These are phyloP conservation scores for Alfaro cultratus DNA, from an alignment of 2,797 vertebrate species.

Conservation along the genomic window DNA sequence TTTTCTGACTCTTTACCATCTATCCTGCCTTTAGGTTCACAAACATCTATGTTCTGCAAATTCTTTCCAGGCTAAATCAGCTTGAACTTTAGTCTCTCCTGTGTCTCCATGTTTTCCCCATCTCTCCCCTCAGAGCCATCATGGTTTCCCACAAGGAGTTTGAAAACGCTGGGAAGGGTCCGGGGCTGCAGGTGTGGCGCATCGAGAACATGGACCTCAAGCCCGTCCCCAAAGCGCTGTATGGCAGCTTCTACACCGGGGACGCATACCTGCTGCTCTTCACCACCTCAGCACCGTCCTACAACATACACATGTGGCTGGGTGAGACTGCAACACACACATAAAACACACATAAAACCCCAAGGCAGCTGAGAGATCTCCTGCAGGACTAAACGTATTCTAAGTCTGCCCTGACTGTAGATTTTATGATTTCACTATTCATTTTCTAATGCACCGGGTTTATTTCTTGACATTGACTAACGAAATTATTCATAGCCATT, in stretches of 20 bases:
- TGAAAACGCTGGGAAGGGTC: conserved; percentile 84
- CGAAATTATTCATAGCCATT: neutral
- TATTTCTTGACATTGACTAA: neutral
- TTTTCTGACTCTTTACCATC: neutral
- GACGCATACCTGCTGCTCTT: conserved; percentile 91
- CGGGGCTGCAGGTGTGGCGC: conserved; percentile 93
- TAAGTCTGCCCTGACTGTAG: neutral
- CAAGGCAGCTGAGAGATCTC: neutral
- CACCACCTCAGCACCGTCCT: conserved; percentile 84
- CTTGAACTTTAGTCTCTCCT: conserved; percentile 10
- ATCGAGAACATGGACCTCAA: conserved; percentile 92
- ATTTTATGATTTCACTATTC: neutral
- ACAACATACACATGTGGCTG: conserved; percentile 91
- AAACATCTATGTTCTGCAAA: neutral
- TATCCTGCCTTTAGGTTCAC: neutral
- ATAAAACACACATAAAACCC: neutral
- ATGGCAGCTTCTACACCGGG: conserved; percentile 89
- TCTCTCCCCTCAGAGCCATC: conserved; percentile 51
- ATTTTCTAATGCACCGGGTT: neutral
- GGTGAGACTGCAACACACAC: conserved; percentile 73
- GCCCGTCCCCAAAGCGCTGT: conserved; percentile 83
- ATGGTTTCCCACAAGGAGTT: conserved; percentile 90
- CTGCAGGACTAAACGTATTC: neutral
- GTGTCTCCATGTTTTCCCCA: neutral
- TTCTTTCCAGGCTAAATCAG: conserved; percentile 32